phyloP scores from a whole-genome alignment of 2,113 vertebrate genomes.

The Otis tarda region DNA sequence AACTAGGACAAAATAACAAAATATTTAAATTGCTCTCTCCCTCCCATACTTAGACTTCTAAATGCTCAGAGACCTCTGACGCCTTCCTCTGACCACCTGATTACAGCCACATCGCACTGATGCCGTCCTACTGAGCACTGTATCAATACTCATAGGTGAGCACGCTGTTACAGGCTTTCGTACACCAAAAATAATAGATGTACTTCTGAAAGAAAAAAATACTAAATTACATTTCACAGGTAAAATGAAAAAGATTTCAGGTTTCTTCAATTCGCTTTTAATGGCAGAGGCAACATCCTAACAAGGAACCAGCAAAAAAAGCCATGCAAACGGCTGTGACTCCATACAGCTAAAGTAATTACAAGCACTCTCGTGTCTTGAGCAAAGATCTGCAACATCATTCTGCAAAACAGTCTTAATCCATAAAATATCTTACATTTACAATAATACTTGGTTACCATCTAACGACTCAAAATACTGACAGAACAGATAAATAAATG shows the following conservation, averaged over 20 bases:
- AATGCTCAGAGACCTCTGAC: not conserved
- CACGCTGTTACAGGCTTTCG: rapidly evolving
- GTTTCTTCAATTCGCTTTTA: not conserved
- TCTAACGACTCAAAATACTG: not conserved
- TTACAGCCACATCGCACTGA: not conserved
- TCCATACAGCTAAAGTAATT: not conserved
- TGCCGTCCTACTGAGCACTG: not conserved
- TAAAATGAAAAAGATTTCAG: not conserved
- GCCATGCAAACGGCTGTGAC: not conserved
- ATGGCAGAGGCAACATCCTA: not conserved
- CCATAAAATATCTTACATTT: not conserved
- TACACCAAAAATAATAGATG: not conserved
- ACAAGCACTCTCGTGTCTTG: not conserved
- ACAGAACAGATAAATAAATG: not conserved
- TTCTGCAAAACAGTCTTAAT: not conserved
- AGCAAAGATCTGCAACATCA: not conserved
- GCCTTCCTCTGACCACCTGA: not conserved
- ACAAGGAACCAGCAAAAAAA: not conserved
- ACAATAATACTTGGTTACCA: not conserved
- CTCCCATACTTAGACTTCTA: not conserved
- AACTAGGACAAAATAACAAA: not conserved
- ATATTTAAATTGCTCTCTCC: not conserved
- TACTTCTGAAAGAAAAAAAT: not conserved
- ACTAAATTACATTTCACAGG: not conserved
- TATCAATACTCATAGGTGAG: not conserved